Percentiles rank a stretch among this genome's conserved stretches.
Conservation (phyloP, 2,113 vertebrate genomes). For the Picathartes gymnocephalus region DNA sequence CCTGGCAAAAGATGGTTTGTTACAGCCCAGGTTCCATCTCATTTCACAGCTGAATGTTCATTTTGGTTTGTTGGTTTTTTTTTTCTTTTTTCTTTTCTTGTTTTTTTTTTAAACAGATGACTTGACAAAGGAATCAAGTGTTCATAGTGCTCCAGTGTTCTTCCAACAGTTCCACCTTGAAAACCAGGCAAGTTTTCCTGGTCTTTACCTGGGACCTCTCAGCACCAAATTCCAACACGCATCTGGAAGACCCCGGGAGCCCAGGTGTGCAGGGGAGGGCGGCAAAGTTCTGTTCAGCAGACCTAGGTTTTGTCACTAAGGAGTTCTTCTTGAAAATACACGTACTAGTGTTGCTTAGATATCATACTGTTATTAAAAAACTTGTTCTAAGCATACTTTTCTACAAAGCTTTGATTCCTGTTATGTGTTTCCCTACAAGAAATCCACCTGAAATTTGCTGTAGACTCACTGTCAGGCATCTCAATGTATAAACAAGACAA, state of each 20-base stretch:
- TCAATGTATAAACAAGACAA: background rate
- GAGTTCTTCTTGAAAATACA: background rate
- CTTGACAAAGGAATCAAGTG: background rate
- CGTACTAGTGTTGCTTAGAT: background rate
- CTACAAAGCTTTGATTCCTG: background rate
- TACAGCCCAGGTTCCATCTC: background rate
- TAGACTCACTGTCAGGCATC: background rate
- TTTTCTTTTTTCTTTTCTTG: too few relatives aligned
- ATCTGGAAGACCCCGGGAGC: background rate
- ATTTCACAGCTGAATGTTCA: background rate
- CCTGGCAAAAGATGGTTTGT: background rate
- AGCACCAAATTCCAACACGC: background rate
- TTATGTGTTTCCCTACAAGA: background rate
- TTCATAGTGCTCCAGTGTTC: background rate
- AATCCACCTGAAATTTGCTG: background rate
- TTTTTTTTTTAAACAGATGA: background rate
- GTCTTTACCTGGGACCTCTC: background rate
- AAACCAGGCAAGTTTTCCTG: background rate
- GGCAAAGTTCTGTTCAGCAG: background rate
- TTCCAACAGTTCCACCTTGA: background rate
- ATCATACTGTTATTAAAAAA: background rate
- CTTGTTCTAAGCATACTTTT: background rate
- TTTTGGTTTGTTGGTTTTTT: too few relatives aligned
- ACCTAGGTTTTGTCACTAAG: background rate
- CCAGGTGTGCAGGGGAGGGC: background rate